Evolutionary conservation across 2,113 vertebrate genomes (phyloP), one percentile per base, ranked within the genome.

Genomic region (Ranitomeya variabilis): DNA sequence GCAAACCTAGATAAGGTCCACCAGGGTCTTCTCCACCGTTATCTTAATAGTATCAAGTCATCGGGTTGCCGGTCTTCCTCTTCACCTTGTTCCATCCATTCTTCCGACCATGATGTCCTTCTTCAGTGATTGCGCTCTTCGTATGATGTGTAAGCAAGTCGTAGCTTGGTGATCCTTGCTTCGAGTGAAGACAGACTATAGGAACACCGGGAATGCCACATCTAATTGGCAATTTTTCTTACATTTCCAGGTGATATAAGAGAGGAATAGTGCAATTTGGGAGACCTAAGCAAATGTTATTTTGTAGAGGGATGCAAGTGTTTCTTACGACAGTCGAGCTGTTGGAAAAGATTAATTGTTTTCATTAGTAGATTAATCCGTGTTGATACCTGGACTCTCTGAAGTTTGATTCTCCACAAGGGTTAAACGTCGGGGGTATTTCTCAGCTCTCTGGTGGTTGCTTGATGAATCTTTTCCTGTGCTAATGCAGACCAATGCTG

Each of bases 391-490:
- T 7, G 11, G 18, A 11, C 37, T 18, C 64, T 55, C 82, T 26
- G n/a, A 51, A 31, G 71, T 45, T 76, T 0, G 18, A 7, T 52
- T 51, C 21, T 10, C 73, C 19, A 19, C 18, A 26, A 69, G 57
- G 78, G 62, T 59, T 81, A 59, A 71, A 45, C 12, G 51, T 71
- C 52, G 71, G 64, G 15, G 71, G 87, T 23, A 79, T 89, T n/a
- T 89, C 64, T 89, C 67, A 18, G 14, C 67, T 78, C 31, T 79
- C 26, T 69, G 52, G 19, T 18, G n/a, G 74, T 19, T 67, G 31
- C 55, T 62, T 74, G 80, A 88, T 88, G 23, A 83, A 78, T 88
- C 37, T 67, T 74, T 89, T 89, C 71, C 81, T 89, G 69, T 83
- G 21, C 57, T 88, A 76, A 88, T 77, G 73, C 73, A 85, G 77